phyloP scores from a whole-genome alignment of 23 tunicate genomes.

The Trididemnum clinides region DNA sequence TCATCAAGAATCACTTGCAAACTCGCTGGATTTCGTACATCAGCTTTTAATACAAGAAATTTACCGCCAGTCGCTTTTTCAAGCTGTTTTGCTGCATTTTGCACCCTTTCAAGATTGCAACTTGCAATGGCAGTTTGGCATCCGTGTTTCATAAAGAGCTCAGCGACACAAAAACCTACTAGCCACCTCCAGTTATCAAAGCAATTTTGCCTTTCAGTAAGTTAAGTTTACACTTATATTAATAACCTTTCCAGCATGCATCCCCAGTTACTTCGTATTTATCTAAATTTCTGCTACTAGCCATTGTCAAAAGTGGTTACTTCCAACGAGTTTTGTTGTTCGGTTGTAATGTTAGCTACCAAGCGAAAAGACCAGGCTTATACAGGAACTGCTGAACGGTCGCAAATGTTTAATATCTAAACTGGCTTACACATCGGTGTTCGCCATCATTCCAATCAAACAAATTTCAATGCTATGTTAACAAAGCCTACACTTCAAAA shows the following conservation, averaged over 20 bases:
- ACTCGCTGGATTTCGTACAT: constrained; percentile 71
- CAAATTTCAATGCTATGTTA: too few relatives aligned
- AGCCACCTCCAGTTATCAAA: constrained; percentile 92
- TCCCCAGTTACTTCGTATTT: neutral
- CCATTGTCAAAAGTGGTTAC: too few relatives aligned
- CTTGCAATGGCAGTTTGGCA: constrained; percentile 90
- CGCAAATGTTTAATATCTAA: too few relatives aligned
- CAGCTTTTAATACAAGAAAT: constrained; percentile 65
- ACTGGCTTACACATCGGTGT: too few relatives aligned
- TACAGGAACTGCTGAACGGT: too few relatives aligned
- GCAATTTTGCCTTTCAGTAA: constrained; percentile 73
- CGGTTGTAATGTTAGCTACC: too few relatives aligned
- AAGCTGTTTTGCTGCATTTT: constrained; percentile 73
- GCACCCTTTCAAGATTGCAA: constrained; percentile 69
- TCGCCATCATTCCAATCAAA: too few relatives aligned
- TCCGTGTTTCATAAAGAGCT: constrained; percentile 92
- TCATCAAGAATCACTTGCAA: constrained; percentile 40
- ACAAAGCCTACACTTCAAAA: too few relatives aligned
- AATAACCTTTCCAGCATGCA: constrained; percentile 5
- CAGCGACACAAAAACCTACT: constrained; percentile 89
- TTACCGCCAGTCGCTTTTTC: constrained; percentile 59
- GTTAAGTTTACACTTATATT: neutral
- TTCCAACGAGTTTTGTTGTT: too few relatives aligned
- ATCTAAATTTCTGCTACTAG: neutral
- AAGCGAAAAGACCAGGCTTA: too few relatives aligned